These are phyloP conservation scores for Habrosyne pyritoides DNA, from an alignment of 2,888 invertebrate species.

Conservation along the genomic window DNA sequence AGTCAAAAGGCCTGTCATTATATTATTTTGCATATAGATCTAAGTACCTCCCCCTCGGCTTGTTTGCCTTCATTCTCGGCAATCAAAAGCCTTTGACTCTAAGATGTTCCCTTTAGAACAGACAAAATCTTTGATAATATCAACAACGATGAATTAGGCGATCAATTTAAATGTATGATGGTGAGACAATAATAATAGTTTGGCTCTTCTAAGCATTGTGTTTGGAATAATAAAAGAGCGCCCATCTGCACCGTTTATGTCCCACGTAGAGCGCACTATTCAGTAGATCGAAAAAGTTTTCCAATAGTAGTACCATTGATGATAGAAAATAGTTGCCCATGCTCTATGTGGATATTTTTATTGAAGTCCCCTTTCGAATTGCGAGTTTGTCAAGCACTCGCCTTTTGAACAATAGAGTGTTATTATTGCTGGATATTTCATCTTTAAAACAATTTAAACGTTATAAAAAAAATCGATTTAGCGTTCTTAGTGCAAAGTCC, in stretches of 20 bases:
- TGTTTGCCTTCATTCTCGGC: no score
- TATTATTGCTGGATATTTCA: constrained; percentile 15
- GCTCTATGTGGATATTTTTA: constrained; percentile 61
- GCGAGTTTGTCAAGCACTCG: constrained; percentile 21
- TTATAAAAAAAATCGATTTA: no score
- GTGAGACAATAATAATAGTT: constrained; percentile 59
- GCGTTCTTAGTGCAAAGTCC: no score
- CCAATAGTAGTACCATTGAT: constrained; percentile 73
- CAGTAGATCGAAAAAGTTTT: constrained; percentile 79
- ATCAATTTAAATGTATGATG: constrained; percentile 48
- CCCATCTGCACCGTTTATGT: constrained; percentile 71
- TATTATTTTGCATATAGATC: no score
- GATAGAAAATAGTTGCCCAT: constrained; percentile 71
- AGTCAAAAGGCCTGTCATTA: no score
- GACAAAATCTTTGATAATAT: neutral
- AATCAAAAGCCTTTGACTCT: no score
- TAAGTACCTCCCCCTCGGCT: no score
- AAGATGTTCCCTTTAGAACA: no score
- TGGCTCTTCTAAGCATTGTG: constrained; percentile 60
- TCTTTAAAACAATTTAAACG: neutral
- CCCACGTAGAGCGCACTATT: constrained; percentile 71
- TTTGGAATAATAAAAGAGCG: constrained; percentile 65
- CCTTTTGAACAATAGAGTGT: constrained; percentile 22
- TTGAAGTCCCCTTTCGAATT: constrained; percentile 50
- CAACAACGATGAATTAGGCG: constrained; percentile 14